These are phyloP conservation scores for Noctilio leporinus DNA, from an alignment of 2,113 vertebrate species.

Conservation along the genomic window DNA sequence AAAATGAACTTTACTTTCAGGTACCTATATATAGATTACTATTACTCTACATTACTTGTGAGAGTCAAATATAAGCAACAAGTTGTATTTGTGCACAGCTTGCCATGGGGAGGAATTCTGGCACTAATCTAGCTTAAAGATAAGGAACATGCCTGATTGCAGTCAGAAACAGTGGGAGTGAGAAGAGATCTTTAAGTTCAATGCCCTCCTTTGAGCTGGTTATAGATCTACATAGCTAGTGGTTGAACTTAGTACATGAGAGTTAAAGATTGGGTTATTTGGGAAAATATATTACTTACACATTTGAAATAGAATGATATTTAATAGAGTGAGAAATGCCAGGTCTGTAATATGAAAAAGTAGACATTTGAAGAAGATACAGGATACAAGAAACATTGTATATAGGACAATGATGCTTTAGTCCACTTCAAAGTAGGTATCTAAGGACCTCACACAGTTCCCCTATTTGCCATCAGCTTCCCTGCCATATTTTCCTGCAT, in stretches of 20 bases:
- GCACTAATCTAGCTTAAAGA: background rate
- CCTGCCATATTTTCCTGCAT: too few species aligned
- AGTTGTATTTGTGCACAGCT: background rate
- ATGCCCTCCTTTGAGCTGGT: background rate
- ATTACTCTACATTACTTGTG: background rate
- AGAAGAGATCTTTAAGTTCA: background rate
- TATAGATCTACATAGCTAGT: background rate
- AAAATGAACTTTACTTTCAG: background rate
- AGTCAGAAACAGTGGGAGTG: background rate
- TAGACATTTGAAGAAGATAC: too few species aligned
- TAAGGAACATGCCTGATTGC: background rate
- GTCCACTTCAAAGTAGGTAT: too few species aligned
- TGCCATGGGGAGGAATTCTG: background rate
- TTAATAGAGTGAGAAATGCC: background rate
- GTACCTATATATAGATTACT: background rate
- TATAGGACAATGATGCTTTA: too few species aligned
- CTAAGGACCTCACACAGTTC: too few species aligned
- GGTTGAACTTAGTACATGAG: background rate
- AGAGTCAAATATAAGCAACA: background rate
- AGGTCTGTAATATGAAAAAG: too few species aligned
- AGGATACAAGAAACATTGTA: too few species aligned
- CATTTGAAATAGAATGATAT: slow-evolving; percentile 24
- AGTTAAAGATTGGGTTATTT: background rate
- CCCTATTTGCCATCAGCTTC: too few species aligned
- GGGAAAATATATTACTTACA: background rate